These are phyloP conservation scores for Orchestes rusci DNA, from an alignment of 2,888 invertebrate species.

Conservation along the genomic window DNA sequence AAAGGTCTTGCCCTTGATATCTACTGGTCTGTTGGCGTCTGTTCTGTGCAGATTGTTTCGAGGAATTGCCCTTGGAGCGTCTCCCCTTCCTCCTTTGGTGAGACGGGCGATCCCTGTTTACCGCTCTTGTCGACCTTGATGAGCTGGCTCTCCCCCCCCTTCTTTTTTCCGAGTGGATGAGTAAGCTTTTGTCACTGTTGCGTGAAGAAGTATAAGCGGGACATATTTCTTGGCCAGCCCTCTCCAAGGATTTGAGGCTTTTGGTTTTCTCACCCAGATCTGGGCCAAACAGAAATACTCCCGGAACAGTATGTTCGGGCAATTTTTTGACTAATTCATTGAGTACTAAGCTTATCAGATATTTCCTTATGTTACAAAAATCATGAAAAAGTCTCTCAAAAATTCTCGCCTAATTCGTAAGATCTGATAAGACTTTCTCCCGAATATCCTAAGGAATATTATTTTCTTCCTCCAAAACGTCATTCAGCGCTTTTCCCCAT, in stretches of 20 bases:
- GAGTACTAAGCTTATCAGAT: no score
- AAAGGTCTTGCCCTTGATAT: neutral
- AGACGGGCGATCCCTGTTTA: neutral
- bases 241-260: neutral
- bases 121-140: neutral
- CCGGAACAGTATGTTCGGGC: no score
- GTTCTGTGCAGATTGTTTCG: no score
- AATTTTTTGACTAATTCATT: no score
- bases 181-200: neutral
- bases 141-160: neutral
- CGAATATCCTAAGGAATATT: no score
- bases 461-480: no score
- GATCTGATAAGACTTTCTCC: no score
- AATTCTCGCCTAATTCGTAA: neutral
- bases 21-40: neutral
- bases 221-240: neutral
- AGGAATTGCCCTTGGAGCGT: no score
- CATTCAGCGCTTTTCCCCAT: slow-evolving; percentile 9
- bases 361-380: neutral
- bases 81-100: neutral
- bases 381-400: no score
- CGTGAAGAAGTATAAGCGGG: neutral
- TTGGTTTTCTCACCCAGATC: neutral
- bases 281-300: neutral
- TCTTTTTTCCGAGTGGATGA: neutral